phyloP scores from a whole-genome alignment of 37 sponge, comb jelly and placozoan genomes.

The Spongia lamella region DNA sequence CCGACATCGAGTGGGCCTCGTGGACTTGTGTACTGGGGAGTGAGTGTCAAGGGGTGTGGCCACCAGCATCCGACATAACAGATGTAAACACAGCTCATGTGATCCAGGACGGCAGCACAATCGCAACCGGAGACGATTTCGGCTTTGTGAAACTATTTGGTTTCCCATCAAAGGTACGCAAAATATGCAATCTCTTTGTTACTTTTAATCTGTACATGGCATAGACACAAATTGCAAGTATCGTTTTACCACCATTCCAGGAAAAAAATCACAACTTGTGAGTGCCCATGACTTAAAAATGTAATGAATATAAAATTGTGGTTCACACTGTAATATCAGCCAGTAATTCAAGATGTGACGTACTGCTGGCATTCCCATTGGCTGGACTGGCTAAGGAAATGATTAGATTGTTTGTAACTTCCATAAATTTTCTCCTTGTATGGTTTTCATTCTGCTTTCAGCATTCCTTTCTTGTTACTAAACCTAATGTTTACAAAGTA shows the following conservation, averaged over 20 bases:
- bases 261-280: background rate
- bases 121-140: conserved; percentile 98
- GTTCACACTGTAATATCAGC: no score
- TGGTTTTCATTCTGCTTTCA: no score
- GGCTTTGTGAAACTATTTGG: conserved; percentile 93
- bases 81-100: conserved; percentile 95
- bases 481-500: no score
- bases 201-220: background rate
- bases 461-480: no score
- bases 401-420: no score
- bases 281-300: background rate
- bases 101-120: conserved; percentile 64
- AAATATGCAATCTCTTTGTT: background rate
- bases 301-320: background rate
- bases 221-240: no score
- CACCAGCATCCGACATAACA: conserved; percentile 86
- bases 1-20: conserved; percentile 74
- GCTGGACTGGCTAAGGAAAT: no score
- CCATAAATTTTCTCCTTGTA: no score
- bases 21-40: conserved; percentile 86
- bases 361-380: no score
- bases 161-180: conserved; percentile 80
- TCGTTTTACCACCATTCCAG: background rate
- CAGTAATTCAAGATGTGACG: background rate
- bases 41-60: conserved; percentile 85